Percentiles rank a stretch among this genome's conserved stretches.
Conservation (phyloP, 2,113 vertebrate species). For the Burhinus bistriatus region DNA sequence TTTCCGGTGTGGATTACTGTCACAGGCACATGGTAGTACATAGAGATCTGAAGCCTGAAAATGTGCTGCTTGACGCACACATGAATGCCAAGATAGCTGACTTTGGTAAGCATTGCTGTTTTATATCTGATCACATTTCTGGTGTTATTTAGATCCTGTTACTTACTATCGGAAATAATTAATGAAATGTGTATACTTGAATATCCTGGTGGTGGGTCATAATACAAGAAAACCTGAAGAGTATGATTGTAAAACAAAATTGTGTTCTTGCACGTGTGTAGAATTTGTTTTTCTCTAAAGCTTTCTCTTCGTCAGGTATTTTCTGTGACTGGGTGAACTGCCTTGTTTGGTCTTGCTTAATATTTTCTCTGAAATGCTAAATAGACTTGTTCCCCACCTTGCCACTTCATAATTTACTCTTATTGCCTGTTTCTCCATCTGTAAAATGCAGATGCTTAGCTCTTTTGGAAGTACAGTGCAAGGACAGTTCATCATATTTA, state of each 20-base stretch:
- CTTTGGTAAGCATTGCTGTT: constrained; percentile 79
- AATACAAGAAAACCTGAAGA: background rate
- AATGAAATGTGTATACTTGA: background rate
- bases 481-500: background rate
- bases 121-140: background rate
- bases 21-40: no score
- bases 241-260: background rate
- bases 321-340: background rate
- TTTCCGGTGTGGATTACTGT: no score
- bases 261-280: background rate
- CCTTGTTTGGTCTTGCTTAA: background rate
- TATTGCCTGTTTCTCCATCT: background rate
- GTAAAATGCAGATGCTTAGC: background rate
- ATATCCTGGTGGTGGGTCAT: background rate
- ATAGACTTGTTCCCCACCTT: background rate
- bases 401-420: background rate
- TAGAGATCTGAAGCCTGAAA: no score
- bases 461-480: background rate
- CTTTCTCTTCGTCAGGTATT: background rate
- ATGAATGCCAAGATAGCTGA: constrained; percentile 62
- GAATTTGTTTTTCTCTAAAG: background rate
- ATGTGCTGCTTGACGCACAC: no score
- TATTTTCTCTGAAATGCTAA: background rate
- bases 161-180: background rate
- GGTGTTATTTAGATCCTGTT: background rate